Evolutionary conservation across 2,113 vertebrate genomes (phyloP).

Genomic region (Odocoileus hemionus): DNA sequence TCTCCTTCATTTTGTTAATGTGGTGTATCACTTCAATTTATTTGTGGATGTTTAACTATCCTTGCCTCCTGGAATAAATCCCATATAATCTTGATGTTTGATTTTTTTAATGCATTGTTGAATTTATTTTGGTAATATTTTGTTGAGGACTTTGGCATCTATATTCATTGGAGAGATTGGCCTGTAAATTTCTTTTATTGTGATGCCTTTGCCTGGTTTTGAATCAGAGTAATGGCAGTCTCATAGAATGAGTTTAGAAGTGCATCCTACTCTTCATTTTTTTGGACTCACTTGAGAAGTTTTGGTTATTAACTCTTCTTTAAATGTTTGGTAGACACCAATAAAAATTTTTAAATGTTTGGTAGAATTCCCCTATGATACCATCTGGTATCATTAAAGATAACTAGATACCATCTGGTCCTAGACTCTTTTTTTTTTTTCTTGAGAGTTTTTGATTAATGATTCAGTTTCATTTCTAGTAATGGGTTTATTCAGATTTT

Average conservation of each 20-base stretch:
- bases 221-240: background rate
- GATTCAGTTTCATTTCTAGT: background rate
- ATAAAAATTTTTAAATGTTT: background rate
- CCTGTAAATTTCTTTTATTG: background rate
- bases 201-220: background rate
- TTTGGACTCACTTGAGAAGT: background rate
- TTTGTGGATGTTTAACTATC: background rate
- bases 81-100: background rate
- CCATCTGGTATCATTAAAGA: background rate
- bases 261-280: background rate
- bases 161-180: background rate
- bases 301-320: background rate
- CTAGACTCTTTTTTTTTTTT: background rate
- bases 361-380: background rate
- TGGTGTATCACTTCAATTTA: background rate
- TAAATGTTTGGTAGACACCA: background rate
- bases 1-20: background rate
- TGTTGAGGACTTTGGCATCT: background rate
- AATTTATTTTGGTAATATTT: background rate
- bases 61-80: background rate
- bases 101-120: background rate
- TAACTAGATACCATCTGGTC: background rate
- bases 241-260: background rate
- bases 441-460: background rate
- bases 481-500: background rate